Conservation (phyloP, 2,797 vertebrate genomes). For the Rhinatrema bivittatum region DNA sequence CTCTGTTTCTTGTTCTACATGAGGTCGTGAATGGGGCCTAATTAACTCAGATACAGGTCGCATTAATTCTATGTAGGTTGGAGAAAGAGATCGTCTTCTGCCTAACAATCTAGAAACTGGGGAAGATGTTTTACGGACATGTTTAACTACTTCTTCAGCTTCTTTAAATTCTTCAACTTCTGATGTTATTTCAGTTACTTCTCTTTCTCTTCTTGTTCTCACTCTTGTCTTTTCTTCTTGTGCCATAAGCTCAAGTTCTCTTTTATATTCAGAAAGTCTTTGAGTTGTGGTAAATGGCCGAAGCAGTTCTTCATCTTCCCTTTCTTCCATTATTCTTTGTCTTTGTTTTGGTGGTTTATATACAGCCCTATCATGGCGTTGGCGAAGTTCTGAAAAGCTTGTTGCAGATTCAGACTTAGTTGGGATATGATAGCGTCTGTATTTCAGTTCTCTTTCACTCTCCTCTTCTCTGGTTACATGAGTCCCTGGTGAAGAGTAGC, state of each 20-base stretch:
- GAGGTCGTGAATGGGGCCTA: conserved; percentile 51
- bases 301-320: conserved; percentile 86
- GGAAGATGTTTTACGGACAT: conserved; percentile 52
- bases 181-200: conserved; percentile 55
- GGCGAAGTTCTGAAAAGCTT: conserved; percentile 79
- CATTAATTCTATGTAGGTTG: conserved; percentile 88
- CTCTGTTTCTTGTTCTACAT: conserved; percentile 57
- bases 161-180: conserved; percentile 67
- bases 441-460: conserved; percentile 67
- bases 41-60: conserved; percentile 83
- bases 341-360: conserved; percentile 75
- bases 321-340: conserved; percentile 81
- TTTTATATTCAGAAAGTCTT: conserved; percentile 79
- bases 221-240: conserved; percentile 78
- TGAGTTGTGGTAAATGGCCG: conserved; percentile 70
- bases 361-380: conserved; percentile 79
- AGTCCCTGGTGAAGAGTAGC: conserved; percentile 66
- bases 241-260: conserved; percentile 79
- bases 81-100: conserved; percentile 88
- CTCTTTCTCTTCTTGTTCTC: conserved; percentile 64
- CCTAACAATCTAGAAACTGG: conserved; percentile 74
- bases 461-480: conserved; percentile 60
- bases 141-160: conserved; percentile 45
- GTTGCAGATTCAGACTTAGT: conserved; percentile 79
- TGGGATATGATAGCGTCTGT: conserved; percentile 84